Evolutionary conservation across 37 sponge, comb jelly and placozoan species (phyloP), one percentile per base, ranked within the genome.

Genomic region (Aphrocallistes beatrix): DNA sequence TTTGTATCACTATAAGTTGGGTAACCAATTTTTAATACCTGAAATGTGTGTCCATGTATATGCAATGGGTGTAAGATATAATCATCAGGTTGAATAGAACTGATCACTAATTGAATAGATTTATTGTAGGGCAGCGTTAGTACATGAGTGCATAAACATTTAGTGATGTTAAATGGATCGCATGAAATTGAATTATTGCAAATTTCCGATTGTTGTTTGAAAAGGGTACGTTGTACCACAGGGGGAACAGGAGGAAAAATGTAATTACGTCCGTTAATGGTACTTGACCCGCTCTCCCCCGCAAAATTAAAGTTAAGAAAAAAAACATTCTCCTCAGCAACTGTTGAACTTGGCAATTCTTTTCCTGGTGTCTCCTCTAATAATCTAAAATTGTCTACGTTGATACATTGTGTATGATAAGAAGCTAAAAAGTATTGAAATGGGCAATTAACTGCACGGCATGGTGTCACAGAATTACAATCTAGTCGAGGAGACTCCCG

Each of bases 281-380:
- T 82, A 49, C 90, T 86, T 1, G 90, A 86, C 10, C 32, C 81
- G 3, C 81, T 50, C n/a, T 81, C 50, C 8, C 94, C 91, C 16
- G 86, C 90, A 86, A 93, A 93, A 0, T 91, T 91, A 86, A 93
- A 93, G 81, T 91, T 93, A 9, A 91, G 84, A 38, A 93, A 93
- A 23, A 83, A n/a, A n/a, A 85, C 50, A 83, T 38, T 0, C 1
- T 37, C 82, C 23, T 1, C 39, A 50, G 60, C 0, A 6, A 85
- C 60, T 39, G 17, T 23, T 39, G 82, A 34, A 30, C 50, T 28
- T 48, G 88, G 88, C n/a, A 88, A 0, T 23, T 91, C 85, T 39
- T 28, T 37, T 28, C 37, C 1, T 32, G 84, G 81, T 0, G 48
- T n/a, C 45, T 88, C 86, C 1, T 34, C 28, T 17, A 83, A 23